Conservation (phyloP, 1,140 invertebrate genomes). For the Vollenhovia emeryi region DNA sequence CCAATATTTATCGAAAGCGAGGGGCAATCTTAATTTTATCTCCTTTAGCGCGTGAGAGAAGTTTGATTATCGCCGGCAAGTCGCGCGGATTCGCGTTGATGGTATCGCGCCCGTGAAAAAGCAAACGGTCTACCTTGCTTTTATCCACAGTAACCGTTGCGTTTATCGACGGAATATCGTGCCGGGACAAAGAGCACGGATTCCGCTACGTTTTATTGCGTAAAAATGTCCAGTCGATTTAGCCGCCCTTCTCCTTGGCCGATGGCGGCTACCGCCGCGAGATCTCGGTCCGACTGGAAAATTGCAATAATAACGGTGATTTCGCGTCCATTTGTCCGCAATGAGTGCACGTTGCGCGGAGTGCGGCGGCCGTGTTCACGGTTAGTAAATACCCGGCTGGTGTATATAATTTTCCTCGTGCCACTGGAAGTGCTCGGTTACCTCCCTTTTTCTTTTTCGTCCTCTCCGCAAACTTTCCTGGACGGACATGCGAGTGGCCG, state of each 20-base stretch:
- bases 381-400: constrained; percentile 59
- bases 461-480: constrained; percentile 37
- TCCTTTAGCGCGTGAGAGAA: neutral
- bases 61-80: neutral
- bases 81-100: neutral
- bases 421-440: constrained; percentile 55
- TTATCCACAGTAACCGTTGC: constrained; percentile 29
- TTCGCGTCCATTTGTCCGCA: constrained; percentile 65
- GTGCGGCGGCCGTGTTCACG: constrained; percentile 35
- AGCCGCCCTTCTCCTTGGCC: constrained; percentile 33
- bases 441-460: constrained; percentile 12
- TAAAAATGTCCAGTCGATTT: constrained; percentile 57
- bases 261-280: constrained; percentile 48
- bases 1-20: neutral
- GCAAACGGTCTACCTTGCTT: neutral
- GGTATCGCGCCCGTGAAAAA: neutral
- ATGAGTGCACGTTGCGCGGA: constrained; percentile 57
- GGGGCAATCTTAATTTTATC: neutral
- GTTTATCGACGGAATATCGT: constrained; percentile 38
- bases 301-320: constrained; percentile 70
- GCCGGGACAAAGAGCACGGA: constrained; percentile 48
- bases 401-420: constrained; percentile 62
- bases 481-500: neutral
- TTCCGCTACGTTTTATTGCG: constrained; percentile 39
- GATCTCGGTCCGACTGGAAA: constrained; percentile 59